phyloP scores from a whole-genome alignment of 2,888 invertebrate genomes.

The Cryptocephalus moraei region DNA sequence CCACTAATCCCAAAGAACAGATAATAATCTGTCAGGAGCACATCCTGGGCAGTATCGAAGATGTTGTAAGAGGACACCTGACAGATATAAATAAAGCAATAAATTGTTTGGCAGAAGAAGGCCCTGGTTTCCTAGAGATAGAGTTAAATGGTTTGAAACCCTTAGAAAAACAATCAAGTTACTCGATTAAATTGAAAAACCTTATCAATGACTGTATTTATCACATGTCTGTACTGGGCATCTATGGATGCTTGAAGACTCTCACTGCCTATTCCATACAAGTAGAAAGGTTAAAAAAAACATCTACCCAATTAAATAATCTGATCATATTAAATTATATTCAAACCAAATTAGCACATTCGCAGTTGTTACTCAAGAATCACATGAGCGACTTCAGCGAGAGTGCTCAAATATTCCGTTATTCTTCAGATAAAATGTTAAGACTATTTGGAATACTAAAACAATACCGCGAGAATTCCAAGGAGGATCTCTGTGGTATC shows the following conservation, averaged over 20 bases:
- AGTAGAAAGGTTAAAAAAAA: slow-evolving; percentile 45
- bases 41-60: slow-evolving; percentile 6
- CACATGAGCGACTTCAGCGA: slow-evolving; percentile 40
- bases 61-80: slow-evolving; percentile 10
- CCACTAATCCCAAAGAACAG: slow-evolving; percentile 40
- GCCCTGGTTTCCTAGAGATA: not conserved
- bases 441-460: slow-evolving; percentile 52
- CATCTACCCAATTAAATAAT: slow-evolving; percentile 17
- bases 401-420: slow-evolving; percentile 42
- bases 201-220: slow-evolving; percentile 23
- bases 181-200: slow-evolving; percentile 20
- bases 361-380: slow-evolving; percentile 43
- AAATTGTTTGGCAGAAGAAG: not conserved
- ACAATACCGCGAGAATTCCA: slow-evolving; percentile 40
- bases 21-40: slow-evolving; percentile 21
- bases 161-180: slow-evolving; percentile 20
- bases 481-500: slow-evolving; percentile 52
- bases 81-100: slow-evolving; percentile 9
- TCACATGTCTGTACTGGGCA: slow-evolving; percentile 36
- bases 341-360: slow-evolving; percentile 36
- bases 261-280: slow-evolving; percentile 50
- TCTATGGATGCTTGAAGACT: slow-evolving; percentile 51
- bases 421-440: slow-evolving; percentile 50
- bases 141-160: slow-evolving; percentile 14
- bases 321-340: slow-evolving; percentile 27